Base-by-base conservation (phyloP, 2,797 vertebrate species). In the Morelia viridis region DNA sequence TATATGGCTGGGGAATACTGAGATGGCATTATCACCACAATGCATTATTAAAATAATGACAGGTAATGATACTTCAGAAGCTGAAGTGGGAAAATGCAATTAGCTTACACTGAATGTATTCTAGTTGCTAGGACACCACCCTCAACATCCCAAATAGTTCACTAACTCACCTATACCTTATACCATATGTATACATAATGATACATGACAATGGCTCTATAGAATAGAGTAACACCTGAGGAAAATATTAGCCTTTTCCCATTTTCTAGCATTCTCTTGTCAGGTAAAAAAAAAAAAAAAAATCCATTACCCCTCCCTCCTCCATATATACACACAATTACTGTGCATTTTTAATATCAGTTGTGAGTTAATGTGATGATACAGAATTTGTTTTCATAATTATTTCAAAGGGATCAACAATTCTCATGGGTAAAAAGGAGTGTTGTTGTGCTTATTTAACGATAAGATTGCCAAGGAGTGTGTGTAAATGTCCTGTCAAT, bases 21-120 rank as follows among this genome's bases (percentile, higher is more conserved):
- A 95, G 93, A 95, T 95, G 96, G 94, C 96, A 94, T 96, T 96
- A 95, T 96, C 95, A 94, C 94, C 94, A 95, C 95, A 96, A 95
- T 97, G 94, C 94, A 93, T 96, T 94, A 95, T 96, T 97, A 96
- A 97, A 97, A 96, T 97, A 96, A 97, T 97, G 96, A 94, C 91
- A 95, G 94, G 94, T 97, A 97, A 96, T 97, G 94, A 95, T 96
- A 96, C 93, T 96, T 97, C 94, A 92, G 95, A 96, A 94, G 93
- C 89, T 96, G 95, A 94, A 96, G 95, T 95, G 94, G 96, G 96
- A 97, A 96, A 96, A 96, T 95, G 91, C 96, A 96, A 97, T 97
- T 96, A 97, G 89, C 89, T 89, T 93, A 94, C 96, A 94, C 92
- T 94, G 95, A 88, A 90, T 94, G 24, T 91, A 95, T 96, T 94